These are phyloP conservation scores for Charaxes varanes DNA, from an alignment of 1,140 invertebrate species.

Conservation along the genomic window DNA sequence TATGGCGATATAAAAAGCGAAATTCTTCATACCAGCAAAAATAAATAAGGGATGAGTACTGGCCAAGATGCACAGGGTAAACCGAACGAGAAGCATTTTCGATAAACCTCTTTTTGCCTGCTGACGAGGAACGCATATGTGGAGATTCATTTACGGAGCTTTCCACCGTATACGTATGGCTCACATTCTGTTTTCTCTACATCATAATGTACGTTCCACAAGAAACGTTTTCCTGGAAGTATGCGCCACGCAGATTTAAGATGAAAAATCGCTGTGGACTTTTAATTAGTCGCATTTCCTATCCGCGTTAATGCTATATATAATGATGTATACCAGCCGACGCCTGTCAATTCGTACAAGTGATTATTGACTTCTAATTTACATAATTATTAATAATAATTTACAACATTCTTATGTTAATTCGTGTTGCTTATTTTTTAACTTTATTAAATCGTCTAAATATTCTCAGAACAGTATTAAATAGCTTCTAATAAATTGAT, in stretches of 20 bases:
- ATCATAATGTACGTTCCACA: slow-evolving; percentile 59
- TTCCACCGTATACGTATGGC: slow-evolving; percentile 64
- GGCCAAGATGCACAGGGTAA: slow-evolving; percentile 36
- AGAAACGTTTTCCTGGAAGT: slow-evolving; percentile 70
- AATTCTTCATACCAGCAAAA: slow-evolving; percentile 68
- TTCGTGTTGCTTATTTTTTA: too few species aligned
- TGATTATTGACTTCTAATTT: too few species aligned
- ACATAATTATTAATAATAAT: too few species aligned
- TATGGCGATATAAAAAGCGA: slow-evolving; percentile 48
- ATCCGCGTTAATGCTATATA: too few species aligned
- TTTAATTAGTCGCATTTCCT: slow-evolving; percentile 69
- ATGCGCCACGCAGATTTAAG: slow-evolving; percentile 69
- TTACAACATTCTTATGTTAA: too few species aligned
- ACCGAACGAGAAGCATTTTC: slow-evolving; percentile 63
- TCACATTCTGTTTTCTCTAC: slow-evolving; percentile 68
- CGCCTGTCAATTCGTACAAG: too few species aligned
- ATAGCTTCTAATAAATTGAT: too few species aligned
- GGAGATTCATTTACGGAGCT: slow-evolving; percentile 72
- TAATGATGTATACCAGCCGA: too few species aligned
- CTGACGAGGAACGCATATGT: slow-evolving; percentile 66
- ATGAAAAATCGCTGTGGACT: slow-evolving; percentile 64
- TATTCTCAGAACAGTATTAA: too few species aligned
- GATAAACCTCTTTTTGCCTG: slow-evolving; percentile 69
- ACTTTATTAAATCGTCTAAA: too few species aligned
- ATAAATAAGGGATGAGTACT: slow-evolving; percentile 70